A percentile compares a stretch with the other conserved stretches of the same genome.
Conservation (phyloP, 2,888 invertebrate genomes). For the Trichogramma dendrolimi region DNA sequence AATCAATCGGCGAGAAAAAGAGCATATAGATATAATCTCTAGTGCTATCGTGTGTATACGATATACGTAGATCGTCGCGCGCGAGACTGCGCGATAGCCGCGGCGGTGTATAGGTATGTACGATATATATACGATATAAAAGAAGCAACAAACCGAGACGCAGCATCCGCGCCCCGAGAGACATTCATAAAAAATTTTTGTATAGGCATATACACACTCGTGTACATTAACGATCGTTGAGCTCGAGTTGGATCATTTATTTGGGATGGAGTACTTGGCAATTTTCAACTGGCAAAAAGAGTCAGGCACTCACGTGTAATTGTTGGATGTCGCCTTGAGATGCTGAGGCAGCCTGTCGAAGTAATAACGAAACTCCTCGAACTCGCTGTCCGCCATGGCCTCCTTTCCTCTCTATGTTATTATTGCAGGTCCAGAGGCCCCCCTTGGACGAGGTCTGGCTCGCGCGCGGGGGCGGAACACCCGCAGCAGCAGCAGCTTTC, state of each 20-base stretch:
- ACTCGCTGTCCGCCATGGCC: slow-evolving; percentile 85
- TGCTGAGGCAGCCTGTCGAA: slow-evolving; percentile 79
- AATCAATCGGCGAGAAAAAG: too few relatives aligned
- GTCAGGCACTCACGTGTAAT: slow-evolving; percentile 78
- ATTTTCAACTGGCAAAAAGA: too few relatives aligned
- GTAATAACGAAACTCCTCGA: slow-evolving; percentile 85
- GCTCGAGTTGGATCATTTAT: too few relatives aligned
- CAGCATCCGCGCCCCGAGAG: too few relatives aligned
- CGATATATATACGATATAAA: too few relatives aligned
- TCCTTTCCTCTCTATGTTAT: too few relatives aligned
- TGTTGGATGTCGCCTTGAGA: slow-evolving; percentile 73
- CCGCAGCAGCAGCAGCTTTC: not conserved
- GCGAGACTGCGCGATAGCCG: not conserved
- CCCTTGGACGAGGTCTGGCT: slow-evolving; percentile 11
- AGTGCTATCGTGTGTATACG: not conserved
- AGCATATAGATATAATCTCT: too few relatives aligned
- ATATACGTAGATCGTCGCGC: not conserved
- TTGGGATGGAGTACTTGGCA: too few relatives aligned
- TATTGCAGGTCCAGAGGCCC: slow-evolving; percentile 1
- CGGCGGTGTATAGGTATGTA: not conserved
- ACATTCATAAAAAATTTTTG: too few relatives aligned
- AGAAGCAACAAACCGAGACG: too few relatives aligned
- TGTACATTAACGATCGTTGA: too few relatives aligned
- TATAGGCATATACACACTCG: too few relatives aligned
- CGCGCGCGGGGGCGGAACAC: not conserved